Conservation (phyloP, 2,113 vertebrate genomes). For the Rhinichthys klamathensis region DNA sequence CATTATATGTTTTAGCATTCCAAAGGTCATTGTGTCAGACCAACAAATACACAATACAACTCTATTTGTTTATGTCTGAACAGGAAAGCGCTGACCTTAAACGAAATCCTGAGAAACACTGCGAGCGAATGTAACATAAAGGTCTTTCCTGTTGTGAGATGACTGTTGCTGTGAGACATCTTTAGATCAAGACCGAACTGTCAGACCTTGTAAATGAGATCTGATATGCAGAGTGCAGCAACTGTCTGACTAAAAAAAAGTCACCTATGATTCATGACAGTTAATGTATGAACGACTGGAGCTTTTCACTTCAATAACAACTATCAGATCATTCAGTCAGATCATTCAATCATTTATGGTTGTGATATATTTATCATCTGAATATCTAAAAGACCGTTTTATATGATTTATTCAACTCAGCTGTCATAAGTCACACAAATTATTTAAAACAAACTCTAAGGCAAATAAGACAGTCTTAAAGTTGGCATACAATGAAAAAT, state of each 20-base stretch:
- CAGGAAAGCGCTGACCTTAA: constrained; percentile 32
- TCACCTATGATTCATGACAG: background rate
- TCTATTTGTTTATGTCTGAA: constrained; percentile 33
- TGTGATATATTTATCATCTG: background rate
- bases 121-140: background rate
- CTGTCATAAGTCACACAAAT: background rate
- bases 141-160: constrained; percentile 10
- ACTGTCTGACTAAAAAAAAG: background rate
- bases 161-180: constrained; percentile 5
- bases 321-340: constrained; percentile 8
- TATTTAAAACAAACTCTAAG: background rate
- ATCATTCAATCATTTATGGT: constrained; percentile 17
- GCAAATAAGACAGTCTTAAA: background rate
- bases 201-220: constrained; percentile 23
- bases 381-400: constrained; percentile 5
- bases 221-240: background rate
- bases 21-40: constrained; percentile 24
- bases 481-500: background rate
- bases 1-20: background rate
- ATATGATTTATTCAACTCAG: background rate
- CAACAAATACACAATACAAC: constrained; percentile 18
- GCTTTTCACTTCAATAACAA: constrained; percentile 15
- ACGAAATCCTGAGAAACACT: background rate
- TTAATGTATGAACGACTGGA: constrained; percentile 1
- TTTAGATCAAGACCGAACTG: constrained; percentile 5